Evolutionary conservation across 2,888 invertebrate species (phyloP), one percentile per base, ranked within the genome.

Genomic region (Erannis defoliaria): DNA sequence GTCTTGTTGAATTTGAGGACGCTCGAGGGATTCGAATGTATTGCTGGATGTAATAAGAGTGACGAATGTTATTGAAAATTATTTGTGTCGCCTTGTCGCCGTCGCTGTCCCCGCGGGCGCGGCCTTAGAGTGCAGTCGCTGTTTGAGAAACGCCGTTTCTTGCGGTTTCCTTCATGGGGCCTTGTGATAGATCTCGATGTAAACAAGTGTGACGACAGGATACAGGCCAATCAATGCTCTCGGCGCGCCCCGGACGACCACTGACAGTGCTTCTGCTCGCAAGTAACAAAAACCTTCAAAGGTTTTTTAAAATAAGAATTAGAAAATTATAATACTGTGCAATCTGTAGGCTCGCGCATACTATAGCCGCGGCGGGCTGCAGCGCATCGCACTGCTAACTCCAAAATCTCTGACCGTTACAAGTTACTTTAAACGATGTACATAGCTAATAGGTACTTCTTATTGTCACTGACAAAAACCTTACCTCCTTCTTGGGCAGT

Each of bases 161-260:
- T 31, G 5, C 31, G 31, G 31, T 31, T 48, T 19, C 46, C 49
- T 49, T 21, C 35, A n/a, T 35, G 35, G 23, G 23, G 49, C 35
- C 49, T 48, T 37, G 48, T 48, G 21, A 35, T 14, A 48, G 18
- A 48, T 33, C 35, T 49, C 29, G 35, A 49, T 49, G 49, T 49
- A 35, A 49, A 49, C 35, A 49, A 49, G 23, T 35, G 14, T 19
- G 49, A 21, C 33, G 35, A 21, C 14, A 37, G 9, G 35, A 49
- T 35, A 21, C 21, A 10, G 4, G 12, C 49, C 49, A 21, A 49
- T 49, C 35, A 49, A 10, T 16, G 21, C 21, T 6, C 35, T 1
- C 21, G 9, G n/a, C 35, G 49, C 21, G 14, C 21, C 0, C 1
- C 6, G 19, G 4, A 4, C 14, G 10, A 6, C 31, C 46, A 33